A percentile compares a stretch with the other conserved stretches of the same genome.
phyloP scores from a whole-genome alignment of 2,113 vertebrate species.

The Phylloscopus trochilus region DNA sequence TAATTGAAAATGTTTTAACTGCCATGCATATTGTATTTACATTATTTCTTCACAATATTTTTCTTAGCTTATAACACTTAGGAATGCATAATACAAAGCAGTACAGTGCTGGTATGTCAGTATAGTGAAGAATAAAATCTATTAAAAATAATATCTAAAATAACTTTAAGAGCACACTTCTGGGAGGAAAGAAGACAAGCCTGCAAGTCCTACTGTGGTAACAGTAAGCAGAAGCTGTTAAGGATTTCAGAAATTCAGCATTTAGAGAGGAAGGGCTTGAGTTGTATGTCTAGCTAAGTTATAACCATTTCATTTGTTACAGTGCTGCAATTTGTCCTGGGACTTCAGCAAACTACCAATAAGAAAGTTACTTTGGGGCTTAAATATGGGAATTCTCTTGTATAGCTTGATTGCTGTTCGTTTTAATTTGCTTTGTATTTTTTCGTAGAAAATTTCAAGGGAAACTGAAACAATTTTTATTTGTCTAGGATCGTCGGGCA shows the following conservation, averaged over 20 bases:
- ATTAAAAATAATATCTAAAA: not conserved
- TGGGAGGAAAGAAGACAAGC: not conserved
- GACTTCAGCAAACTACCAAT: not conserved
- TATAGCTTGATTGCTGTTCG: not conserved
- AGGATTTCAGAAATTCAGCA: not conserved
- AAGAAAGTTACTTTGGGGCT: not conserved
- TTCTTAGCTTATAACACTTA: not conserved
- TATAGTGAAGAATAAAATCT: not conserved
- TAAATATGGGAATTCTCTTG: not conserved
- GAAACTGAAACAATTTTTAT: not conserved
- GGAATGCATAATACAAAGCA: not conserved
- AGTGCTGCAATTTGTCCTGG: not conserved
- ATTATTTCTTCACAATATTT: not conserved
- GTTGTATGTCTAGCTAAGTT: not conserved
- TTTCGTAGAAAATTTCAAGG: not conserved
- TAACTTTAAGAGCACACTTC: not conserved
- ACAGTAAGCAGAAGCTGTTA: not conserved
- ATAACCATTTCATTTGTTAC: not conserved
- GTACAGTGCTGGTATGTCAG: not conserved
- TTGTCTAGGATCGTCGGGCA: constrained; percentile 82
- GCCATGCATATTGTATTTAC: not conserved
- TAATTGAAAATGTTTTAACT: not conserved
- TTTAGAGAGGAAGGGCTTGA: not conserved
- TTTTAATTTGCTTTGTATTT: not conserved
- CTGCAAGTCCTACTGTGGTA: not conserved